phyloP scores from a whole-genome alignment of 2,113 vertebrate species.

The Amphiprion ocellaris region DNA sequence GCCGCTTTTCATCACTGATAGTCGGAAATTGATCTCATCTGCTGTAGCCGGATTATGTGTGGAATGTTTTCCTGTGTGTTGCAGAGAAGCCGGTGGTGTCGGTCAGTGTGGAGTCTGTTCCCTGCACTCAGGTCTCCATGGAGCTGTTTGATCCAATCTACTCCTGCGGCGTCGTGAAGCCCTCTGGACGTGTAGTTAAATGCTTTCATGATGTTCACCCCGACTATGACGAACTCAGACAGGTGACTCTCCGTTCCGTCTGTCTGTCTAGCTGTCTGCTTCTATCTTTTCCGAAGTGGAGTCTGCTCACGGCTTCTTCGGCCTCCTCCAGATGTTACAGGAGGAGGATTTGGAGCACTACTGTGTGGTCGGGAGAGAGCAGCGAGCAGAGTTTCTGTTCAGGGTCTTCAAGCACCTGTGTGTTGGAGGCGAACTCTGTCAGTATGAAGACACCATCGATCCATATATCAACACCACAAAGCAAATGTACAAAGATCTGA shows the following conservation, averaged over 20 bases:
- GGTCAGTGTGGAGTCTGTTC: constrained; percentile 79
- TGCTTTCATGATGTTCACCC: constrained; percentile 79
- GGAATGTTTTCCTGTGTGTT: constrained; percentile 27
- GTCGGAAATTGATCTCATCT: constrained; percentile 51
- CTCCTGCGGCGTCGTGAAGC: constrained; percentile 74
- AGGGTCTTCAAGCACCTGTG: constrained; percentile 95
- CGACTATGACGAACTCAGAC: constrained; percentile 84
- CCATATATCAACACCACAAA: constrained; percentile 92
- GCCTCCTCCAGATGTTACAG: constrained; percentile 87
- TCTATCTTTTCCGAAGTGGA: background rate
- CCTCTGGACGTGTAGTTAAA: constrained; percentile 79
- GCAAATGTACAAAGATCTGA: constrained; percentile 92
- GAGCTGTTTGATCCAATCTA: constrained; percentile 84
- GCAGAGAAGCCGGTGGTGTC: constrained; percentile 73
- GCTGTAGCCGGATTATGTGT: constrained; percentile 16
- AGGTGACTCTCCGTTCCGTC: constrained; percentile 56
- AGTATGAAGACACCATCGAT: constrained; percentile 91
- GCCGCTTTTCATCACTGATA: constrained; percentile 33
- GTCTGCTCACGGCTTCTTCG: background rate
- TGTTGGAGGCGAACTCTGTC: constrained; percentile 93
- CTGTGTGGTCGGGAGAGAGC: constrained; percentile 83
- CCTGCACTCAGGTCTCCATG: constrained; percentile 80
- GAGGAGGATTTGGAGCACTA: constrained; percentile 91
- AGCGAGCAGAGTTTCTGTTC: constrained; percentile 93
- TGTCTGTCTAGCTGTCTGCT: background rate